Percentiles rank a stretch among this genome's conserved stretches.
These are phyloP conservation scores for Ornithoptera priamus DNA, from an alignment of 2,888 invertebrate species.

Conservation along the genomic window DNA sequence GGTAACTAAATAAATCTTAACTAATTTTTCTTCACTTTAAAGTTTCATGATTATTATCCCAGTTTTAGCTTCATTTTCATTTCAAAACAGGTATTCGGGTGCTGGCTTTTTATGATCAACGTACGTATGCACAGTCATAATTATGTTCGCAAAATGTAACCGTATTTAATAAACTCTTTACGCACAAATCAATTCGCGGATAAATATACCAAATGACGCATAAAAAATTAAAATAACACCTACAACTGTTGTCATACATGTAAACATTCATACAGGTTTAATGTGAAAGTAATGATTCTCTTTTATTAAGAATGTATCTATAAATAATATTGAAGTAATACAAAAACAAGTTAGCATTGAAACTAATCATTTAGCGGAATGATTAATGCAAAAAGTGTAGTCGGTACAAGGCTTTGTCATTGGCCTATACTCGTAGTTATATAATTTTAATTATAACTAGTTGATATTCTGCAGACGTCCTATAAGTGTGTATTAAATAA, in stretches of 20 bases:
- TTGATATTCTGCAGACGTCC: not conserved
- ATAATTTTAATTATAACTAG: not conserved
- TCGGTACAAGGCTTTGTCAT: not conserved
- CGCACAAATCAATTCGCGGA: too few relatives aligned
- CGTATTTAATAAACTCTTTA: too few relatives aligned
- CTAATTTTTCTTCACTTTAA: too few relatives aligned
- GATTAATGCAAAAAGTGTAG: not conserved
- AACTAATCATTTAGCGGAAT: not conserved
- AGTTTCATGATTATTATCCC: not conserved
- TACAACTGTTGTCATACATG: too few relatives aligned
- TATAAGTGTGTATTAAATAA: not conserved
- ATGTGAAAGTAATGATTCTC: too few relatives aligned
- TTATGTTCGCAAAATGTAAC: too few relatives aligned
- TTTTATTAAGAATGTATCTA: not conserved
- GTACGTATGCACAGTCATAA: too few relatives aligned
- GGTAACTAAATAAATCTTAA: too few relatives aligned
- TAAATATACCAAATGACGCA: too few relatives aligned
- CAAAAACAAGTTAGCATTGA: slow-evolving; percentile 1
- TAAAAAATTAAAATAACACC: too few relatives aligned
- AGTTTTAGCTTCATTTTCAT: not conserved
- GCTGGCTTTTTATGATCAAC: too few relatives aligned
- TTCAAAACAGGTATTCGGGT: not conserved
- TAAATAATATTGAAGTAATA: not conserved
- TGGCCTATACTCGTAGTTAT: not conserved
- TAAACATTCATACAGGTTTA: too few relatives aligned